These are phyloP conservation scores for Octomys mimax DNA, from an alignment of 2,797 vertebrate species.

Conservation along the genomic window DNA sequence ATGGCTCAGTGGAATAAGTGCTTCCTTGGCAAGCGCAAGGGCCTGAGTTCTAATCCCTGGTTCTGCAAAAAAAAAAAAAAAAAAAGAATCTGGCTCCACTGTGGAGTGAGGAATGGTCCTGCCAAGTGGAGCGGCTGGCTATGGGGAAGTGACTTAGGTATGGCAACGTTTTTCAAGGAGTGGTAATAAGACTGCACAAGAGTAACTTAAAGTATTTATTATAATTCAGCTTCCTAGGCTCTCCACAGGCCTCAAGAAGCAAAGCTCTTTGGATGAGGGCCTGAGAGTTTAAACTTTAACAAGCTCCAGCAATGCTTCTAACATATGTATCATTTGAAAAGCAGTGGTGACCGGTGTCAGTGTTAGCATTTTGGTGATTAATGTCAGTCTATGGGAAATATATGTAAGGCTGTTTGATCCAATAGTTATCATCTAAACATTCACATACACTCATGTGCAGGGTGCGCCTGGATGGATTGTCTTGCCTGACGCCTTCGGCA, in stretches of 20 bases:
- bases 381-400: not conserved
- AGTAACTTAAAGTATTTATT: not conserved
- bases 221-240: not conserved
- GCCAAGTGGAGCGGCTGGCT: not conserved
- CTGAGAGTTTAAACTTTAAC: conserved; percentile 46
- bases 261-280: not conserved
- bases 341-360: not conserved
- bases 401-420: not conserved
- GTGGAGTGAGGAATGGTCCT: not conserved
- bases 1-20: too few relatives aligned
- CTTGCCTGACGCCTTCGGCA: not conserved
- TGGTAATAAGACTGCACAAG: not conserved
- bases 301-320: not conserved
- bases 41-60: too few relatives aligned
- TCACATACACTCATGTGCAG: too few relatives aligned
- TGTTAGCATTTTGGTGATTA: not conserved
- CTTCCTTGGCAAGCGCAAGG: too few relatives aligned
- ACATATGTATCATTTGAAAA: conserved; percentile 22
- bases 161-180: not conserved
- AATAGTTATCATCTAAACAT: not conserved
- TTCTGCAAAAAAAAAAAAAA: too few relatives aligned
- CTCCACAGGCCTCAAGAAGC: not conserved
- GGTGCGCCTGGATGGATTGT: not conserved
- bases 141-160: not conserved
- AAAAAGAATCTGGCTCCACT: too few relatives aligned